Evolutionary conservation across 2,888 invertebrate genomes (phyloP), one percentile per base, ranked within the genome.

Genomic region (Seira sanloemensis): DNA sequence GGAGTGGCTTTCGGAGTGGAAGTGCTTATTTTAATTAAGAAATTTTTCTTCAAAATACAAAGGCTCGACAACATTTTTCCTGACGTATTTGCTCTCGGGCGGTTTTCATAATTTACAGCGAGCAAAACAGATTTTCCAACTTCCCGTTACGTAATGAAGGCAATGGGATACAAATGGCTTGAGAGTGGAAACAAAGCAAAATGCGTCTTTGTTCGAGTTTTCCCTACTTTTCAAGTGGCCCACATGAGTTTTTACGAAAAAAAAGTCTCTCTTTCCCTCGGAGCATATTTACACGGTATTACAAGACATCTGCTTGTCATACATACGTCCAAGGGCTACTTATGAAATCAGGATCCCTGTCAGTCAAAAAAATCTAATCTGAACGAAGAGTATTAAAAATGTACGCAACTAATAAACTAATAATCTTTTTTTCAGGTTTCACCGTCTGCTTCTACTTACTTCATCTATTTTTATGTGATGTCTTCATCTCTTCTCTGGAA

Each of bases 21-120:
- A 58, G 72, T 67, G 67, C 79, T 79, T 79, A 78, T 79, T 79
- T 78, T 79, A 79, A 80, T 80, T 74, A 80, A 74, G 80, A 74
- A 80, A 80, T 80, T 80, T 75, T 67, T 74, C 67, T 67, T 74
- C 25, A 73, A 79, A 71, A 37, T 19, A 72, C 25, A 69, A 71
- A 26, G 23, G 24, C 27, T 58, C 78, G 62, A 25, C 72, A 62
- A 18, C 62, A 18, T 18, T 18, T 12, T 62, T n/a, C 62, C 62
- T 62, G 7, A n/a, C 18, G 19, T n/a, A 4, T n/a, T 62, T 62
- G n/a, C 62, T 19, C n/a, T 62, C 62, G 18, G n/a, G n/a, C n/a
- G n/a, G n/a, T n/a, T 37, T 37, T 37, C 12, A 37, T 37, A 37
- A 37, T 37, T 37, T 37, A 37, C 37, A 7, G 37, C 37, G 12